These are phyloP conservation scores for Eristalis pertinax DNA, from an alignment of 2,888 invertebrate genomes.

Conservation along the genomic window DNA sequence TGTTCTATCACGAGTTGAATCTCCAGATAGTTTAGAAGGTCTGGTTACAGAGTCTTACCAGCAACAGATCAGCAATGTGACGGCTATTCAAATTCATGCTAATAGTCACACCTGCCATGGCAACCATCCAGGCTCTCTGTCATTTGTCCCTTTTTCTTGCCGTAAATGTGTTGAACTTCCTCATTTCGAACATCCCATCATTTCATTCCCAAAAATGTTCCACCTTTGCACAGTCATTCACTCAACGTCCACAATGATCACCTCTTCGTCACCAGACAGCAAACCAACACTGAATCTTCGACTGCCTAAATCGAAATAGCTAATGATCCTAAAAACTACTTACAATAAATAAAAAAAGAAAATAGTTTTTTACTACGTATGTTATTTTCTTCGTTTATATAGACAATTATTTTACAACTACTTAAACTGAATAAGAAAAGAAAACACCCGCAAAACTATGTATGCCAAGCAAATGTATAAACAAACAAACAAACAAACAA, in stretches of 20 bases:
- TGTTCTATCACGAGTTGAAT: too few relatives aligned
- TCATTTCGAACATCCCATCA: not conserved
- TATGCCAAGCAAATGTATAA: constrained; percentile 53
- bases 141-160: too few relatives aligned
- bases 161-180: too few relatives aligned
- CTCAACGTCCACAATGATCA: too few relatives aligned
- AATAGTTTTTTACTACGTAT: constrained; percentile 25
- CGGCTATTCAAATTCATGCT: too few relatives aligned
- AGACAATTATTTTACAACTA: constrained; percentile 34
- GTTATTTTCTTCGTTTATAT: constrained; percentile 23
- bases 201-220: not conserved
- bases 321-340: constrained; percentile 52
- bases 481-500: constrained; percentile 47
- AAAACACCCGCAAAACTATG: constrained; percentile 27
- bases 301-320: constrained; percentile 55
- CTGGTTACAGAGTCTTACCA: too few relatives aligned
- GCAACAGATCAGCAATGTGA: too few relatives aligned
- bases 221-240: not conserved
- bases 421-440: constrained; percentile 53
- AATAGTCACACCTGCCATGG: too few relatives aligned
- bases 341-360: constrained; percentile 33
- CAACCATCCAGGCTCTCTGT: too few relatives aligned
- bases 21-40: too few relatives aligned
- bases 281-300: constrained; percentile 42
- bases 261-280: not conserved